Evolutionary conservation across 2,797 vertebrate species (phyloP).

Genomic region (Rachycentron canadum): DNA sequence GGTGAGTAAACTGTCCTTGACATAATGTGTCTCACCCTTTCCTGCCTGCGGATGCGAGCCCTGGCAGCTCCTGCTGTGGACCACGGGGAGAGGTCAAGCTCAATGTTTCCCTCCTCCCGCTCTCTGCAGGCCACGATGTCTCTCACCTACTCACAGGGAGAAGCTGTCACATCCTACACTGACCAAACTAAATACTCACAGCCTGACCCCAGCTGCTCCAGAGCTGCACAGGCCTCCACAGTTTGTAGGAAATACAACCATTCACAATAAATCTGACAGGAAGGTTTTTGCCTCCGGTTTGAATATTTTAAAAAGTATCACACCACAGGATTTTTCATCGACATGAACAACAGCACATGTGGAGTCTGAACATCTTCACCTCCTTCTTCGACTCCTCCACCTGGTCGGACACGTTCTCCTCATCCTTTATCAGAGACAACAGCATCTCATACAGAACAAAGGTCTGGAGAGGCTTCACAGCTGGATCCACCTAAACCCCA

Average conservation of each 20-base stretch:
- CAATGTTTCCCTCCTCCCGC: slow-evolving; percentile 36
- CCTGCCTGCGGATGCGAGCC: neutral
- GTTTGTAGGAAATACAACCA: too few species aligned
- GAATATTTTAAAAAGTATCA: too few species aligned
- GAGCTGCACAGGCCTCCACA: too few species aligned
- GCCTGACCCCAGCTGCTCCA: too few species aligned
- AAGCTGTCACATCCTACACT: neutral
- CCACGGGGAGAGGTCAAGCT: slow-evolving; percentile 46
- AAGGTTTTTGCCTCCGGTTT: too few species aligned
- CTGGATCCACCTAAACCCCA: slow-evolving; percentile 49
- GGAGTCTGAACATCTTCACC: slow-evolving; percentile 44
- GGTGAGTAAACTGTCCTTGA: too few species aligned
- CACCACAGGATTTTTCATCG: neutral
- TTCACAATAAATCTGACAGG: too few species aligned
- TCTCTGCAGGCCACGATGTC: slow-evolving; percentile 49
- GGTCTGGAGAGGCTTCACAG: slow-evolving; percentile 6
- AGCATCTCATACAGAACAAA: slow-evolving; percentile 54
- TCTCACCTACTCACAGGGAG: slow-evolving; percentile 37
- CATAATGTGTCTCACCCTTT: slow-evolving; percentile 45
- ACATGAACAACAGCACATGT: too few species aligned
- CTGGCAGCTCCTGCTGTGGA: slow-evolving; percentile 3
- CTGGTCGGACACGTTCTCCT: slow-evolving; percentile 5
- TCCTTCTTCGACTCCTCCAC: slow-evolving; percentile 44
- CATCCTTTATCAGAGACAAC: slow-evolving; percentile 30
- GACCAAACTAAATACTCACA: neutral